Evolutionary conservation across 1,140 invertebrate species (phyloP).

Genomic region (Hestina assimilis): DNA sequence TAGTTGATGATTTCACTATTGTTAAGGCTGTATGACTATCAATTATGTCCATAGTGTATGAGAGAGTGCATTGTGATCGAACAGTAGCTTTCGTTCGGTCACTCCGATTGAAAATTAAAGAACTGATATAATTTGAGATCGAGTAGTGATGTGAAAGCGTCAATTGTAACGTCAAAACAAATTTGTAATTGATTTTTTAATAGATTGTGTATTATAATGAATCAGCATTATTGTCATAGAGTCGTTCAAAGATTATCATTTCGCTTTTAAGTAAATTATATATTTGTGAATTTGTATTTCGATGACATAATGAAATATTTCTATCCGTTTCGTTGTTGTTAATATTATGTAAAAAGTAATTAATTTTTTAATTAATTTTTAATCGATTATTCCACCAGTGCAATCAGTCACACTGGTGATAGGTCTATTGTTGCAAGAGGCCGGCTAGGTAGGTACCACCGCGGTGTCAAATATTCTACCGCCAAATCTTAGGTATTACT

Average conservation of each 20-base stretch:
- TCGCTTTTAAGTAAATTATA: constrained; percentile 1
- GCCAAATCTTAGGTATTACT: no score
- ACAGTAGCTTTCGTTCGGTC: constrained; percentile 71
- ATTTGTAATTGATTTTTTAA: constrained; percentile 29
- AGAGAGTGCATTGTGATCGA: constrained; percentile 70
- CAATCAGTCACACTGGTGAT: no score
- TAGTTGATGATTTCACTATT: constrained; percentile 65
- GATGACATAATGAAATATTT: no score
- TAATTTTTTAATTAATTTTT: no score
- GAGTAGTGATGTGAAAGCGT: constrained; percentile 53
- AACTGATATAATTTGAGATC: constrained; percentile 73
- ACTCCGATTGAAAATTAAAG: constrained; percentile 73
- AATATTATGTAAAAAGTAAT: no score
- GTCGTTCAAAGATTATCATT: constrained; percentile 10
- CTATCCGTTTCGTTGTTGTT: no score
- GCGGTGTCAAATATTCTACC: no score
- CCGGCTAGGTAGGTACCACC: no score
- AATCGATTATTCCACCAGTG: no score
- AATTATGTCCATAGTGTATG: constrained; percentile 73
- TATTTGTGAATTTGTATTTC: neutral
- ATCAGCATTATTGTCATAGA: constrained; percentile 16
- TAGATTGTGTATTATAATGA: constrained; percentile 20
- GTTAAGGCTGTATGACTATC: constrained; percentile 75
- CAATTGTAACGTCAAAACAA: constrained; percentile 25
- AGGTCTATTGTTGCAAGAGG: no score